phyloP scores from a whole-genome alignment of 2,797 vertebrate species.

The Spea hammondii region DNA sequence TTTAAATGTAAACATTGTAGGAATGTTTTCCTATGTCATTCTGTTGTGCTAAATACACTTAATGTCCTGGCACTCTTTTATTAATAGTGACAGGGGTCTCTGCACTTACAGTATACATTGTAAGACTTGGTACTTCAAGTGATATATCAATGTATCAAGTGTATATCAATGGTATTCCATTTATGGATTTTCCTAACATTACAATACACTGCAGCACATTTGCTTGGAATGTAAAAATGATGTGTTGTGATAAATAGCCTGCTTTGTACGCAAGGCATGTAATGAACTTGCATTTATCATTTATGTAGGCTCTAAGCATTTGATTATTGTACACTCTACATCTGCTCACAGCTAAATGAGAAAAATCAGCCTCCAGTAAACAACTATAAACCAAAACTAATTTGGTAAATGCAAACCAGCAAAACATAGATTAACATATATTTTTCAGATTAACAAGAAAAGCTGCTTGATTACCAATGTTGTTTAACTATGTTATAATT shows the following conservation, averaged over 20 bases:
- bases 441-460: not conserved
- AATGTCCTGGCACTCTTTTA: not conserved
- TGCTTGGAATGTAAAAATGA: constrained; percentile 11
- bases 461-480: constrained; percentile 10
- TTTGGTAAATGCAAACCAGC: constrained; percentile 6
- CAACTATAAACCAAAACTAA: constrained; percentile 7
- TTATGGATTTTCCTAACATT: not conserved
- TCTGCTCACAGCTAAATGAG: constrained; percentile 21
- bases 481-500: constrained; percentile 21
- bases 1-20: no score
- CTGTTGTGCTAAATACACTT: no score
- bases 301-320: constrained; percentile 16
- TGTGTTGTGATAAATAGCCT: constrained; percentile 24
- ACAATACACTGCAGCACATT: not conserved
- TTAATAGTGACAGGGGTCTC: not conserved
- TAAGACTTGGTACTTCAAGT: not conserved
- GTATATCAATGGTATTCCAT: not conserved
- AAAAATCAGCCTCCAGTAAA: constrained; percentile 29
- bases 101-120: not conserved
- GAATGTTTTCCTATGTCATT: no score
- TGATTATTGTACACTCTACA: constrained; percentile 10
- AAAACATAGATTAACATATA: constrained; percentile 11
- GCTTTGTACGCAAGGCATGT: constrained; percentile 13
- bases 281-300: constrained; percentile 31
- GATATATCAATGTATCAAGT: not conserved